A percentile compares a stretch with the other conserved stretches of the same genome.
Evolutionary conservation across 2,888 invertebrate species (phyloP).

Genomic region (Acanthococcus lagerstroemiae): DNA sequence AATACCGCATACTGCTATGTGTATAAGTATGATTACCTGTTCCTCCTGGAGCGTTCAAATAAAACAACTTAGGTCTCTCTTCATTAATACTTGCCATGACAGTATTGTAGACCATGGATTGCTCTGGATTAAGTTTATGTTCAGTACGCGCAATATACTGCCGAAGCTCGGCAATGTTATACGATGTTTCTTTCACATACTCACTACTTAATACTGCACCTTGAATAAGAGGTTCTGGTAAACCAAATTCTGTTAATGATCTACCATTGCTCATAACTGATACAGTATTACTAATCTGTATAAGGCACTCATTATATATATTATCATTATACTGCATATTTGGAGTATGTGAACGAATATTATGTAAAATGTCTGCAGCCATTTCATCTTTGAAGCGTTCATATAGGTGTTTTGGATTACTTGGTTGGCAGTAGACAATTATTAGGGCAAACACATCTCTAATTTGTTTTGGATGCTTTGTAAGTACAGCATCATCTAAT

Average conservation of each 20-base stretch:
- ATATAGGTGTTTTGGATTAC: background rate
- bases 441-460: slow-evolving; percentile 27
- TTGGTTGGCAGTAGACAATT: slow-evolving; percentile 13
- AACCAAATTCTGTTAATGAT: background rate
- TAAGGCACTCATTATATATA: slow-evolving; percentile 1
- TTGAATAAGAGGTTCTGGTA: background rate
- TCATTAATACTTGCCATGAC: background rate
- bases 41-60: slow-evolving; percentile 27
- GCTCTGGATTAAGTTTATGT: background rate
- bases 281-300: background rate
- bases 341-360: background rate
- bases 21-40: slow-evolving; percentile 13
- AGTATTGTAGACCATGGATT: background rate
- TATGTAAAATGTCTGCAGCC: background rate
- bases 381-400: background rate
- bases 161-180: background rate
- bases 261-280: background rate
- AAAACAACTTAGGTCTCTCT: background rate
- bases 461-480: slow-evolving; percentile 15
- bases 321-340: background rate
- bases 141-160: background rate
- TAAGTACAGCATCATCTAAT: slow-evolving; percentile 7
- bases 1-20: background rate
- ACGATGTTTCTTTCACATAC: slow-evolving; percentile 1
- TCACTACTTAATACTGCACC: background rate